Evolutionary conservation across 2,113 vertebrate species (phyloP).

Genomic region (Mixornis gularis): DNA sequence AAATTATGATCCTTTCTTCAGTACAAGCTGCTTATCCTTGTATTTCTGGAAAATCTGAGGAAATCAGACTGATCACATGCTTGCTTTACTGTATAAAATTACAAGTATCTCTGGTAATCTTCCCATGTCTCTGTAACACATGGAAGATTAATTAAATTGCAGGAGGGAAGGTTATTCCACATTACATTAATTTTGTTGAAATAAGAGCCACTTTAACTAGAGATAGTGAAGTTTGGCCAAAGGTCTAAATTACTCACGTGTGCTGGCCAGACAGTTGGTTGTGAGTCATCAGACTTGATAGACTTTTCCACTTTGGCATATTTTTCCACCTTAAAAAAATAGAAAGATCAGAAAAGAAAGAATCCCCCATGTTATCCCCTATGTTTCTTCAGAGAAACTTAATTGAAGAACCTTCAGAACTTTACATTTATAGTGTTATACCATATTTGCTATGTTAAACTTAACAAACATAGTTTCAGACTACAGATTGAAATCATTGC

Average conservation of each 20-base stretch:
- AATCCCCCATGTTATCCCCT: neutral
- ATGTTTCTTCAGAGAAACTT: neutral
- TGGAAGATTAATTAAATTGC: neutral
- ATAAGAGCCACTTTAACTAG: neutral
- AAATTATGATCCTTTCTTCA: neutral
- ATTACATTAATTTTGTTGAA: neutral
- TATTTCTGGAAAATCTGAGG: neutral
- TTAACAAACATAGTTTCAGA: neutral
- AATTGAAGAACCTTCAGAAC: neutral
- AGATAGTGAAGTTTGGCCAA: slow-evolving; percentile 12
- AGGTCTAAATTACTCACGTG: slow-evolving; percentile 76
- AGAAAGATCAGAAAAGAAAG: neutral
- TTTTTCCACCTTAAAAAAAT: slow-evolving; percentile 87
- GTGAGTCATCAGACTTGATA: slow-evolving; percentile 87
- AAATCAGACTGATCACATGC: neutral
- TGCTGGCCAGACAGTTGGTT: slow-evolving; percentile 91
- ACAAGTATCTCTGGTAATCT: neutral
- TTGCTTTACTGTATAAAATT: neutral
- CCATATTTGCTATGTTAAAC: neutral
- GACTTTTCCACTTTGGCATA: slow-evolving; percentile 95
- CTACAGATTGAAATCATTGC: neutral
- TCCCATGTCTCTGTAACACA: neutral
- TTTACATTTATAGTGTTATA: neutral
- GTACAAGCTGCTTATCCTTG: neutral
- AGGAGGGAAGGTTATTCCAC: neutral